Evolutionary conservation across 1,140 invertebrate species (phyloP).

Genomic region (Diorhabda carinulata): DNA sequence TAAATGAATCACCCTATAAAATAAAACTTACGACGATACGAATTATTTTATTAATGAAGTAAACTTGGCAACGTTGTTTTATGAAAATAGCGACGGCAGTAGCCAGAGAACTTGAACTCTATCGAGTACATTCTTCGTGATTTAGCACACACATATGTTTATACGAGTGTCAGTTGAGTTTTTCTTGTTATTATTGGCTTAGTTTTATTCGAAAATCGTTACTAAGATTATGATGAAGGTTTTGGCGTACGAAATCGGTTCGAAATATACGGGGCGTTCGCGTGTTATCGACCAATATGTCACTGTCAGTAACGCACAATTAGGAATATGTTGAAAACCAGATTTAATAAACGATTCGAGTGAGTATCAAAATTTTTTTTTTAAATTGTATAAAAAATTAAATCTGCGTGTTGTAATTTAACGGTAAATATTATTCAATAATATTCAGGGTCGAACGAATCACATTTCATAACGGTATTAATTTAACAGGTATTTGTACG

Average conservation of each 20-base stretch:
- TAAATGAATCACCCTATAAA: too few species aligned
- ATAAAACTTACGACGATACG: too few species aligned
- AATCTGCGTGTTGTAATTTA: background rate
- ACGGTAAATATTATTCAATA: too few species aligned
- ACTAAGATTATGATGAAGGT: slow-evolving; percentile 10
- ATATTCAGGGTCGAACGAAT: too few species aligned
- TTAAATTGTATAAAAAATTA: background rate
- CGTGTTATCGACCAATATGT: slow-evolving; percentile 26
- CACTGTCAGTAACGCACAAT: slow-evolving; percentile 31
- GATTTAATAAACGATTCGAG: slow-evolving; percentile 48
- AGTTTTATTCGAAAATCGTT: background rate
- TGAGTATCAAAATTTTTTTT: slow-evolving; percentile 39
- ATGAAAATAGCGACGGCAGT: background rate
- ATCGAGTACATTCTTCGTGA: background rate
- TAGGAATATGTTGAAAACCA: slow-evolving; percentile 46
- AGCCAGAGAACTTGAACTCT: background rate
- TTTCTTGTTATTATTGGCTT: too few species aligned
- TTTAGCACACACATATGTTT: too few species aligned
- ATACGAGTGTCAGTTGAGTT: too few species aligned
- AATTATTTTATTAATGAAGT: too few species aligned
- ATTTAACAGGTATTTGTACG: background rate
- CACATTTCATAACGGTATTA: too few species aligned
- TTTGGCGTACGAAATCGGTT: slow-evolving; percentile 15
- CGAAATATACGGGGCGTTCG: slow-evolving; percentile 7
- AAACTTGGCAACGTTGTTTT: too few species aligned